Evolutionary conservation across 2,797 vertebrate species (phyloP).

Genomic region (Forpus xanthops): DNA sequence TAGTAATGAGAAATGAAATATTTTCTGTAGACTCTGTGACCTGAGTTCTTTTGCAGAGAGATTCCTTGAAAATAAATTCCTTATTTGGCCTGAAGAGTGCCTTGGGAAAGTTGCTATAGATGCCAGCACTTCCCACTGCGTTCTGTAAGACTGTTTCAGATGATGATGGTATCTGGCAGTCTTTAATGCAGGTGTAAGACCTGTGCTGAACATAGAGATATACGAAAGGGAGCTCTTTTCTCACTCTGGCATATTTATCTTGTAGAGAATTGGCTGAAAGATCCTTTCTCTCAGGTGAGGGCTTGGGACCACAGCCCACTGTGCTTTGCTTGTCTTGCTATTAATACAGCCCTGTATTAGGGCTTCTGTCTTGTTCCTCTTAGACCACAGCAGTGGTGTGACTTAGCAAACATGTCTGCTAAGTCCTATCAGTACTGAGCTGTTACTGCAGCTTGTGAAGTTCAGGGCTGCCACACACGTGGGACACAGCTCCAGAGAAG

Average conservation of each 20-base stretch:
- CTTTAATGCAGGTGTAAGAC: not conserved
- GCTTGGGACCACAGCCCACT: not conserved
- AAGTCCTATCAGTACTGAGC: not conserved
- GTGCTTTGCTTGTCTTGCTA: not conserved
- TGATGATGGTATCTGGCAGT: not conserved
- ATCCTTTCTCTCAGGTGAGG: not conserved
- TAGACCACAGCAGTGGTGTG: not conserved
- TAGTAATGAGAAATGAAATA: not conserved
- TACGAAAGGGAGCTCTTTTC: not conserved
- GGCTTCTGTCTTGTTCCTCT: not conserved
- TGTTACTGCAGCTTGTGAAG: not conserved
- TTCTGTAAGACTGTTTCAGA: not conserved
- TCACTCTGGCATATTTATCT: not conserved
- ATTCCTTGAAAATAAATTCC: constrained; percentile 43
- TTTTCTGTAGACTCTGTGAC: constrained; percentile 29
- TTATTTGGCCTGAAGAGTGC: constrained; percentile 38
- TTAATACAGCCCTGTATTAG: not conserved
- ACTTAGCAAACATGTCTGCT: not conserved
- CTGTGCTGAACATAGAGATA: not conserved
- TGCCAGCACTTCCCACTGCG: not conserved
- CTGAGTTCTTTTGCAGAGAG: constrained; percentile 25
- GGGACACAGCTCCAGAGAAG: not conserved
- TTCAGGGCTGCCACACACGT: not conserved
- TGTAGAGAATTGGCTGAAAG: not conserved
- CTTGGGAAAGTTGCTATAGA: not conserved